Evolutionary conservation across 2,888 invertebrate genomes (phyloP).

Genomic region (Euphydryas editha): DNA sequence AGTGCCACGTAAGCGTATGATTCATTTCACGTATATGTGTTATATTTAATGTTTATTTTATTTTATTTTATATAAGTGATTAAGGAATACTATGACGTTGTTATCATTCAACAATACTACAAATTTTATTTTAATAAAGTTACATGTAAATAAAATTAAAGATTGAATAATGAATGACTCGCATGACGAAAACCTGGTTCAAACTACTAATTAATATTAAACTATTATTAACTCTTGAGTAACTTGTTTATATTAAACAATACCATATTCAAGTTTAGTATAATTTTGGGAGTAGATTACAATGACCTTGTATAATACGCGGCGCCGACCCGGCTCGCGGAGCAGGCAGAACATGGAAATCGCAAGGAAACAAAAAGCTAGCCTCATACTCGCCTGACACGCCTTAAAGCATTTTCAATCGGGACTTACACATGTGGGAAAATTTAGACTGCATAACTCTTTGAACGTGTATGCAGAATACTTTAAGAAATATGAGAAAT

Average conservation of each 20-base stretch:
- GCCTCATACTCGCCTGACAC: slow-evolving; percentile 14
- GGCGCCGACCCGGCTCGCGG: slow-evolving; percentile 51
- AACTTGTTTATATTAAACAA: slow-evolving; percentile 44
- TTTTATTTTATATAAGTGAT: too few species aligned
- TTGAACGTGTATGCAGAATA: slow-evolving; percentile 18
- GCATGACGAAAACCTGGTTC: neutral
- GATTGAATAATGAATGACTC: neutral
- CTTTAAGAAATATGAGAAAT: slow-evolving; percentile 18
- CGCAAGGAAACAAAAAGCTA: slow-evolving; percentile 35
- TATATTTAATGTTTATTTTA: too few species aligned
- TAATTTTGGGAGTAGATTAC: slow-evolving; percentile 55
- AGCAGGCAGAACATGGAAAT: slow-evolving; percentile 35
- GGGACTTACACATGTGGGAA: slow-evolving; percentile 32
- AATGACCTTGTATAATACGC: slow-evolving; percentile 62
- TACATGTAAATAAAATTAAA: neutral
- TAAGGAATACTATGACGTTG: too few species aligned
- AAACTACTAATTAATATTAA: neutral
- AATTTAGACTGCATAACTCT: slow-evolving; percentile 32
- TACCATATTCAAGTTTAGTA: slow-evolving; percentile 51
- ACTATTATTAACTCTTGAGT: neutral
- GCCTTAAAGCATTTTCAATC: slow-evolving; percentile 16
- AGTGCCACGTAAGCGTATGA: slow-evolving; percentile 38
- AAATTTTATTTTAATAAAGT: neutral
- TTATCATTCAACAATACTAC: too few species aligned
- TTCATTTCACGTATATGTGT: neutral